A percentile compares a stretch with the other conserved stretches of the same genome.
These are phyloP conservation scores for Protaetia brevitarsis DNA, from an alignment of 1,140 invertebrate genomes.

Conservation along the genomic window DNA sequence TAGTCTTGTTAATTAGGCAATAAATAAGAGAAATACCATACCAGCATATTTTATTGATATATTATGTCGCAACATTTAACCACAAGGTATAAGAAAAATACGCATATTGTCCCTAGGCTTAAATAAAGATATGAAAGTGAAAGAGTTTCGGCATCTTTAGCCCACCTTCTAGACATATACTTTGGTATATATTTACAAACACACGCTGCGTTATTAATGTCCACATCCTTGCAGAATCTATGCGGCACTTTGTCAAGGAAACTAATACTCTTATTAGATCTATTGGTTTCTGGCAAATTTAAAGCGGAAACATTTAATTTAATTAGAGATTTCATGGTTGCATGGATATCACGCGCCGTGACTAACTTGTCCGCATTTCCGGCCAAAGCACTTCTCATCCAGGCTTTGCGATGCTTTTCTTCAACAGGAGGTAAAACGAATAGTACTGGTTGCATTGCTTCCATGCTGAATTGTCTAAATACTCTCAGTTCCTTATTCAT, in stretches of 20 bases:
- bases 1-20: too few species aligned
- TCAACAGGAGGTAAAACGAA: not conserved
- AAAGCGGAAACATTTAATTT: not conserved
- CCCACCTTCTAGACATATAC: not conserved
- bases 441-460: not conserved
- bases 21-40: too few species aligned
- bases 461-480: not conserved
- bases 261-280: not conserved
- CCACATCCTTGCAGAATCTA: not conserved
- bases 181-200: not conserved
- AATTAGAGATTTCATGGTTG: not conserved
- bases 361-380: not conserved
- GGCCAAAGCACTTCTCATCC: not conserved
- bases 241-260: not conserved
- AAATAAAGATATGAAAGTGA: too few species aligned
- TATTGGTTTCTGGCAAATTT: not conserved
- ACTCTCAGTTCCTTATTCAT: not conserved
- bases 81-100: too few species aligned
- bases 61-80: too few species aligned
- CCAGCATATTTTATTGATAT: too few species aligned
- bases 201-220: not conserved
- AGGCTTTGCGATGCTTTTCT: not conserved
- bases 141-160: not conserved
- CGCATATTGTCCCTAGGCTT: too few species aligned
- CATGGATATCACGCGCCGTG: not conserved